Evolutionary conservation across 1,140 invertebrate genomes (phyloP).

Genomic region (Drosophila bocki): DNA sequence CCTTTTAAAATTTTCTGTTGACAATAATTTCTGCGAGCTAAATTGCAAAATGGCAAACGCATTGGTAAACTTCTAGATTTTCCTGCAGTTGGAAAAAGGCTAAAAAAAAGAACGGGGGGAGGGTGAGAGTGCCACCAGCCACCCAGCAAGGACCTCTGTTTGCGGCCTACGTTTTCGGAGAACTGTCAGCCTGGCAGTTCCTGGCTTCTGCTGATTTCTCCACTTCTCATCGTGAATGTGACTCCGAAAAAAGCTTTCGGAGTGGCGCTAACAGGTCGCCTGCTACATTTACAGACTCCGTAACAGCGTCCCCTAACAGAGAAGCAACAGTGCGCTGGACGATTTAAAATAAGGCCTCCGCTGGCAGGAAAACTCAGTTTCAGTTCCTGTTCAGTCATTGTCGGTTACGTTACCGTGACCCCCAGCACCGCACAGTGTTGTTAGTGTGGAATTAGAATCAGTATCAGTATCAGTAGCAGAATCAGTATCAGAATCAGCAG

Average conservation of each 20-base stretch:
- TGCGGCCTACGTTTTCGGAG: constrained; percentile 1
- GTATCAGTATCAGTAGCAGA: constrained; percentile 1
- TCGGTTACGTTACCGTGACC: constrained; percentile 67
- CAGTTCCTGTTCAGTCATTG: constrained; percentile 79
- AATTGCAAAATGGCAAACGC: not conserved
- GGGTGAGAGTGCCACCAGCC: not conserved
- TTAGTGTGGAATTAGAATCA: constrained; percentile 15
- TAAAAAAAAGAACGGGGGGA: no score
- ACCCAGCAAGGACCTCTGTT: not conserved
- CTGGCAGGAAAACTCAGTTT: constrained; percentile 63
- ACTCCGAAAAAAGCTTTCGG: constrained; percentile 40
- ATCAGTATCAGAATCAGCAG: not conserved
- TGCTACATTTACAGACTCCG: not conserved
- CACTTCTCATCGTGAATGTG: not conserved
- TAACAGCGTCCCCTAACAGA: constrained; percentile 27
- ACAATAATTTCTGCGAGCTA: not conserved
- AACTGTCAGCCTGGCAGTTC: not conserved
- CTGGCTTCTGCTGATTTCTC: not conserved
- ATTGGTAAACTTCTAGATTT: not conserved
- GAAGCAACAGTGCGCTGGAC: constrained; percentile 40
- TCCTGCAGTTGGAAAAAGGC: not conserved
- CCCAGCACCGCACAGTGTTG: constrained; percentile 43
- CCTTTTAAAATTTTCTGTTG: no score
- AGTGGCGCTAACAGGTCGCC: constrained; percentile 24
- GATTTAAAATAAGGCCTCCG: constrained; percentile 64